These are phyloP conservation scores for Tursiops truncatus DNA, from an alignment of 2,113 vertebrate species.

Conservation along the genomic window DNA sequence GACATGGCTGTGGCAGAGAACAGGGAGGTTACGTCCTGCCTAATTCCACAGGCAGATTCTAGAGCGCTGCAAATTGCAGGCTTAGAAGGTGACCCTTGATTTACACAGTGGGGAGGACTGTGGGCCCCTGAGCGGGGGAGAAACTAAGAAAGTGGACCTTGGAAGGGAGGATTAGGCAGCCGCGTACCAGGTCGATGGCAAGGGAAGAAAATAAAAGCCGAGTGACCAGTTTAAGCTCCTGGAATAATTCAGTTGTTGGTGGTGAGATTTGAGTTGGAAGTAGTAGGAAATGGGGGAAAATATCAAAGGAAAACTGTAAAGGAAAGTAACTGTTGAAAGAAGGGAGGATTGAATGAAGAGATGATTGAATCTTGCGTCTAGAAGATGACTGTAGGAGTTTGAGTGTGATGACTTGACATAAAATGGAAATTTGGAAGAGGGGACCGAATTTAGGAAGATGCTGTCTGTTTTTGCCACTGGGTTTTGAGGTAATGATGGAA, in stretches of 20 bases:
- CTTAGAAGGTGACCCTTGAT: background rate
- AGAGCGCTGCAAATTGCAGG: background rate
- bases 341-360: background rate
- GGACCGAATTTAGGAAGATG: background rate
- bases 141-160: background rate
- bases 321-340: background rate
- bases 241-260: background rate
- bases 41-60: background rate
- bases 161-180: background rate
- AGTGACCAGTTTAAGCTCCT: background rate
- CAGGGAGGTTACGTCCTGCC: background rate
- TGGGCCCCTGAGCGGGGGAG: background rate
- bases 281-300: background rate
- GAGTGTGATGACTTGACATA: background rate
- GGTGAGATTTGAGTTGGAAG: background rate
- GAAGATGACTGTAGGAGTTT: background rate
- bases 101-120: too few species aligned
- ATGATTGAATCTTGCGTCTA: background rate
- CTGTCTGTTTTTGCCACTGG: background rate
- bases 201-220: background rate
- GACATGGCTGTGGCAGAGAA: accelerated
- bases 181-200: background rate
- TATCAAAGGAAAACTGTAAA: background rate
- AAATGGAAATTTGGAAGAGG: background rate
- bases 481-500: background rate